A percentile compares a stretch with the other conserved stretches of the same genome.
Conservation (phyloP, 1,140 invertebrate genomes). For the Adelges cooleyi region DNA sequence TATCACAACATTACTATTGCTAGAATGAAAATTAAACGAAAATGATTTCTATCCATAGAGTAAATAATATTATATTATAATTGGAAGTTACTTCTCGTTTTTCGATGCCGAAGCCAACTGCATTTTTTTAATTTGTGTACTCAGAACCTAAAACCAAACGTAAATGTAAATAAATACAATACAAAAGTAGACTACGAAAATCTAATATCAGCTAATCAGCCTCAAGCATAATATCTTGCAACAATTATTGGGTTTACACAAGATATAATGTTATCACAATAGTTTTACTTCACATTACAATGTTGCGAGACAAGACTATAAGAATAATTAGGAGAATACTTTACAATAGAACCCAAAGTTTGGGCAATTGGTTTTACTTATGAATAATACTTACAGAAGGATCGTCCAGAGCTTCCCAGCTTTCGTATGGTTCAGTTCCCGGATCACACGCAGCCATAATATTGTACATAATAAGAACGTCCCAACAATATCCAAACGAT, state of each 20-base stretch:
- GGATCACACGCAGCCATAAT: slow-evolving; percentile 16
- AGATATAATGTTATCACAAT: no score
- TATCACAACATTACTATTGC: slow-evolving; percentile 23
- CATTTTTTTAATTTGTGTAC: slow-evolving; percentile 21
- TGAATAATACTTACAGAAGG: slow-evolving; percentile 5
- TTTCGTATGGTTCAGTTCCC: slow-evolving; percentile 20
- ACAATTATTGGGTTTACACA: no score
- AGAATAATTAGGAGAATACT: no score
- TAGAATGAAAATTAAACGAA: slow-evolving; percentile 8
- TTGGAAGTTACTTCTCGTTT: slow-evolving; percentile 13
- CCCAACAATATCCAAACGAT: no score
- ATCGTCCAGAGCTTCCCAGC: slow-evolving; percentile 23
- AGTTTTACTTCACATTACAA: no score
- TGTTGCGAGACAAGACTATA: no score
- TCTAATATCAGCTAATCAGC: no score
- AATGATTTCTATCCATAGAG: neutral
- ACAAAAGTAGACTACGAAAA: no score
- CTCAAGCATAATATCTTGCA: no score
- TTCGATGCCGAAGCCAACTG: slow-evolving; percentile 1
- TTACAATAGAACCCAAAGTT: neutral
- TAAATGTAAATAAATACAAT: neutral
- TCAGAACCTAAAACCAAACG: slow-evolving; percentile 4
- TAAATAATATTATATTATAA: neutral
- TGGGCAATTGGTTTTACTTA: no score
- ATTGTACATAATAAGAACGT: slow-evolving; percentile 15